Evolutionary conservation across 2,113 vertebrate genomes (phyloP), one percentile per base, ranked within the genome.

Genomic region (Ammodytes dubius): DNA sequence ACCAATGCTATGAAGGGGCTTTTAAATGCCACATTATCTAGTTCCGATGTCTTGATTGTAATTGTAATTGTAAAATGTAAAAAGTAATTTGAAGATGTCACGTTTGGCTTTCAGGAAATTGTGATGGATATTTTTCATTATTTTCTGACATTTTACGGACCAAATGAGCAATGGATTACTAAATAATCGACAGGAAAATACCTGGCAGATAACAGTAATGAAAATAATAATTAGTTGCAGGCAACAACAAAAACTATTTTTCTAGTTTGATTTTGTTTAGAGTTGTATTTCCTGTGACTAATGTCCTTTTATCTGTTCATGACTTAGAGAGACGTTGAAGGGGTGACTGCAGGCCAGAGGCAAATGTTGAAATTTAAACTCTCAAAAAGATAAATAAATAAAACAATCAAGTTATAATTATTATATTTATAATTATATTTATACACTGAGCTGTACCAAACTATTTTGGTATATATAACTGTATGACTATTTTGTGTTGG

Each of bases 371-470:
- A 59, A 63, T 61, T 19, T 15, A 7, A 79, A 68, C 42, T 67
- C 52, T 46, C 50, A 19, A 57, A 66, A 37, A 58, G 42, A 74
- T 56, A 19, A 57, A 66, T 42, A 58, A 46, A 74, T 66, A 27
- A 63, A 66, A 63, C 40, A 7, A 49, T 39, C 0, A 0, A 10
- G 10, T 37, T 37, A 46, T 47, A 40, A 46, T n/a, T n/a, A n/a
- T n/a, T n/a, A n/a, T n/a, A n/a, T 79, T 59, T 37, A 37, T 65
- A 61, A 12, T 37, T 0, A 46, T 68, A 40, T 19, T 47, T 54
- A 10, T 52, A 27, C 3, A 2, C 10, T 53, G 1, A 42, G 27
- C 52, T 59, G 12, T 8, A 4, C 27, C 7, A 60, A 37, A 71
- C 15, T 19, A 4, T 45, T 35, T 50, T 39, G 27, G 27, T 39